Evolutionary conservation across 2,797 vertebrate species (phyloP).

Genomic region (Diplodus puntazzo): DNA sequence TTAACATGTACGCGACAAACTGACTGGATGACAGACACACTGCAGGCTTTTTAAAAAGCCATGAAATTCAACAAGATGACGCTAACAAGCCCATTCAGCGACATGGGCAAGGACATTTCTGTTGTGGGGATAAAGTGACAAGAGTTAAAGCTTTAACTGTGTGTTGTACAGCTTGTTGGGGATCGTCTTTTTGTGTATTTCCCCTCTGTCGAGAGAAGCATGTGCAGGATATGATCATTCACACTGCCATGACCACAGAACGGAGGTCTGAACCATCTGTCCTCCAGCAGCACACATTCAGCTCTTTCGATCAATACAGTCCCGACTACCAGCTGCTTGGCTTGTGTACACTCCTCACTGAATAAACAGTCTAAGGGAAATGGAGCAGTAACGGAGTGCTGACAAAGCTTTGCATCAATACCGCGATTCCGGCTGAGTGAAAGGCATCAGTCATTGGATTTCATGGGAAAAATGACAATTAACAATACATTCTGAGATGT

Average conservation of each 20-base stretch:
- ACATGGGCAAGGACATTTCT: neutral
- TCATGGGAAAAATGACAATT: conserved; percentile 11
- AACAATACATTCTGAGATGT: conserved; percentile 6
- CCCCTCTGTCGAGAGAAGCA: conserved; percentile 23
- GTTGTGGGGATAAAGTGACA: conserved; percentile 6
- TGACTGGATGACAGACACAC: conserved; percentile 11
- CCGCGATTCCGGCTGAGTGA: conserved; percentile 36
- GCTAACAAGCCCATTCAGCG: conserved; percentile 29
- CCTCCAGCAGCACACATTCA: conserved; percentile 50
- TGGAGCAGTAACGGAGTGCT: conserved; percentile 49
- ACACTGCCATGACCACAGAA: conserved; percentile 57
- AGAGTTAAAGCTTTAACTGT: conserved; percentile 17
- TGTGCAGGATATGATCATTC: conserved; percentile 55
- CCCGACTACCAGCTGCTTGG: conserved; percentile 59
- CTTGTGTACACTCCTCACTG: conserved; percentile 60
- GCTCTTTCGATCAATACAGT: conserved; percentile 69
- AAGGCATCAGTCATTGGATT: conserved; percentile 30
- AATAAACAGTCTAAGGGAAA: conserved; percentile 70
- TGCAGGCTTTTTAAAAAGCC: conserved; percentile 17
- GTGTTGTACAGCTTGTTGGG: conserved; percentile 42
- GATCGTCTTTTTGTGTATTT: conserved; percentile 21
- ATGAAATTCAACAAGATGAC: neutral
- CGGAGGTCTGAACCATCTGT: conserved; percentile 53
- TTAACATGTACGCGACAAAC: conserved; percentile 33
- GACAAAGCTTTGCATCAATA: conserved; percentile 62